Conservation (phyloP, 2,797 vertebrate genomes). For the Stomatorhinus walkeri region DNA sequence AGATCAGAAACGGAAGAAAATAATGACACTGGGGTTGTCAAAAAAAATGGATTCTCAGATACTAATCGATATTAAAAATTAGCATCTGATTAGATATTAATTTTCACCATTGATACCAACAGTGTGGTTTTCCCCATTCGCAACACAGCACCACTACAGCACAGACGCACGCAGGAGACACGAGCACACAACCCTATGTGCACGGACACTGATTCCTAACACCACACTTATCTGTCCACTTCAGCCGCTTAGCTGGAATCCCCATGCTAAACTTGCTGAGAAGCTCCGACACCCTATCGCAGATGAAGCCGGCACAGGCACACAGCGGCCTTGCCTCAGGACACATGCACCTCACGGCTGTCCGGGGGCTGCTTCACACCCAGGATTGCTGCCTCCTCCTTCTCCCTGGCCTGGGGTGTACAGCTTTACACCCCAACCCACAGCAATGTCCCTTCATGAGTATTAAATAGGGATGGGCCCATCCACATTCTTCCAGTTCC, state of each 20-base stretch:
- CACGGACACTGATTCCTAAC: background rate
- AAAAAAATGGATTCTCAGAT: too few species aligned
- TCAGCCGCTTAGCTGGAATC: background rate
- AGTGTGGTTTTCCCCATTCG: too few species aligned
- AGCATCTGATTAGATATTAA: too few species aligned
- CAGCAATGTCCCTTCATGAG: background rate
- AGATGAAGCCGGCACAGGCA: background rate
- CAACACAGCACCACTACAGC: too few species aligned
- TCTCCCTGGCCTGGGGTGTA: constrained; percentile 22
- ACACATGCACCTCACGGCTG: constrained; percentile 25
- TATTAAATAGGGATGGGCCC: background rate
- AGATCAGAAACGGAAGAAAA: too few species aligned
- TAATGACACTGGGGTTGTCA: too few species aligned
- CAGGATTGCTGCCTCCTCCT: constrained; percentile 24
- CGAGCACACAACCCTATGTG: background rate
- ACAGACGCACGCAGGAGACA: background rate
- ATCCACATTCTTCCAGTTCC: too few species aligned
- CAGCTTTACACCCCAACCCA: background rate
- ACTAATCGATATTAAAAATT: too few species aligned
- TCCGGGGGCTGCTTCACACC: constrained; percentile 29
- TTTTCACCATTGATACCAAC: too few species aligned
- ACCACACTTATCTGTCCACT: background rate
- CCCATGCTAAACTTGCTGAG: background rate
- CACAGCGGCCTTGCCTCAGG: background rate
- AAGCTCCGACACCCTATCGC: background rate